Base-by-base conservation (phyloP, 64 coral and sea anemone species). In the Dendrophyllia cribrosa region DNA sequence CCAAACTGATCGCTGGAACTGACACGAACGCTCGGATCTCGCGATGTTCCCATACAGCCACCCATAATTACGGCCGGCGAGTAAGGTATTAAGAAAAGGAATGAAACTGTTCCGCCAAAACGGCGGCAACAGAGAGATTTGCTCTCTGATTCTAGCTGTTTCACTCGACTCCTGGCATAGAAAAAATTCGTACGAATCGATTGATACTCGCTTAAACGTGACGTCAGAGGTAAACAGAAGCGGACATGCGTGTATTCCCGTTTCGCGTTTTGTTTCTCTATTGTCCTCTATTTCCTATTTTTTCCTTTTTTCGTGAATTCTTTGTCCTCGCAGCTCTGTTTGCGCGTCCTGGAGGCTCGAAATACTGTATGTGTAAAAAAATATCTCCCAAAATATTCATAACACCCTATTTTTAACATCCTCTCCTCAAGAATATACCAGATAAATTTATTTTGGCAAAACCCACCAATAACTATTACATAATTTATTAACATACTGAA, bases 11-110 rank as follows among this genome's bases (percentile, higher is more conserved):
- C 97, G 79, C 94, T 95, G 22, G 97, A 96, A 75, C 91, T 93
- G 22, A 98, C 97, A 19, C 91, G 87, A 58, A 94, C 88, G 2
- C 94, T 93, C 20, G 97, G 94, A 69, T 98, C 97, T 46, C 89
- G 43, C 5, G 91, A 78, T 96, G 97, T 98, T 50, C 97, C 97
- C 97, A 98, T 96, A 91, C 97, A 98, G 17, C 97, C 97, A 23
- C 97, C 97, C 97, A 98, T 98, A 64, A 5, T 66, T 16, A 47
- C 43, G 43, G 44, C 60, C 48, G 59, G 14, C 15, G 14, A n/a
- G 22, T 5, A 66, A 24, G 9, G 17, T 21, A 12, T 66, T 2
- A 49, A 25, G 43, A 19, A n/a, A 64, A 65, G 59, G 43, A 83
- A 66, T 49, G n/a, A 50, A 63, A 83, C 79, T 83, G 79, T 20